These are phyloP conservation scores for Bradypus variegatus DNA, from an alignment of 2,797 vertebrate species.

Conservation along the genomic window DNA sequence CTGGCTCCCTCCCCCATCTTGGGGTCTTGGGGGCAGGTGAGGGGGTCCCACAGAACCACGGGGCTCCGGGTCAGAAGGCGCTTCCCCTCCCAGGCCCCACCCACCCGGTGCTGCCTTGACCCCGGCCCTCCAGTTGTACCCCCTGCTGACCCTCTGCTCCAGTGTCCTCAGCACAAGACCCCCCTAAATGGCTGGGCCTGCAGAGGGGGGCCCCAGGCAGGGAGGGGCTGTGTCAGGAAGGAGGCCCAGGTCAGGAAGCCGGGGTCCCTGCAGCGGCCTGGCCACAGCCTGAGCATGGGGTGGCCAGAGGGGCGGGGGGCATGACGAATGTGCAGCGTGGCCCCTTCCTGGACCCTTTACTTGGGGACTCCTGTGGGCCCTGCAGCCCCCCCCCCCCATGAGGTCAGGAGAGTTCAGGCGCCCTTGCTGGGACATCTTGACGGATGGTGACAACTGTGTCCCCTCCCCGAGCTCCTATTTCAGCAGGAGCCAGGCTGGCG, in stretches of 20 bases:
- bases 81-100: no score
- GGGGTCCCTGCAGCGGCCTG: no score
- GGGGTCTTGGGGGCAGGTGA: no score
- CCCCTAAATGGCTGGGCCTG: neutral
- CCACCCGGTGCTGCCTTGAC: no score
- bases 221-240: neutral
- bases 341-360: neutral
- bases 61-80: neutral
- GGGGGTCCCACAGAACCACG: no score
- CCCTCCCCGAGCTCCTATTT: neutral
- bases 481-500: neutral
- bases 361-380: neutral
- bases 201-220: neutral
- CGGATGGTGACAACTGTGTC: constrained; percentile 31
- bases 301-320: neutral
- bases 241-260: neutral
- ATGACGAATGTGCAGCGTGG: rapidly evolving
- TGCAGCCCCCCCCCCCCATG: neutral
- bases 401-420: neutral
- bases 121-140: neutral
- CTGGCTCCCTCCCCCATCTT: no score
- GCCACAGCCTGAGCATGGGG: no score
- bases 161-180: no score
- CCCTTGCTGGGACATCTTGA: neutral
- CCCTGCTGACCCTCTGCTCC: neutral